Evolutionary conservation across 2,797 vertebrate species (phyloP).

Genomic region (Micromesistius poutassou): DNA sequence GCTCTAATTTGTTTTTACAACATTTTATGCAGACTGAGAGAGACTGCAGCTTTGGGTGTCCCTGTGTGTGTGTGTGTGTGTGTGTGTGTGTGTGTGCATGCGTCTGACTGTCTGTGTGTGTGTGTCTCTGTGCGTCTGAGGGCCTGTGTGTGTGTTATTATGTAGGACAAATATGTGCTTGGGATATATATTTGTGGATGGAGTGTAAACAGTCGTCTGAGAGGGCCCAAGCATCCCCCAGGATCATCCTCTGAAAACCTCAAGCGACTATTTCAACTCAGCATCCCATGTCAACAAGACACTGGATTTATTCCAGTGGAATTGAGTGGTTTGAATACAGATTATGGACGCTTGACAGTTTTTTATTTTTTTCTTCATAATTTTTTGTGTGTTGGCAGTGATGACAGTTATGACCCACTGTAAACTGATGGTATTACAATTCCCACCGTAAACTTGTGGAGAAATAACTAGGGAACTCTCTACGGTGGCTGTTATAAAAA

Average conservation of each 20-base stretch:
- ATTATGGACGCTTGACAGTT: background rate
- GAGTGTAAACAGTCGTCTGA: background rate
- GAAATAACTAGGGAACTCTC: no score
- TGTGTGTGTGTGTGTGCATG: background rate
- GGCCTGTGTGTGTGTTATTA: background rate
- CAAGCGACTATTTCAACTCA: background rate
- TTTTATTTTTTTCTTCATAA: background rate
- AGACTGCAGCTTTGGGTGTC: constrained; percentile 45
- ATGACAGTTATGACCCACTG: background rate
- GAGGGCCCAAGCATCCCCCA: background rate
- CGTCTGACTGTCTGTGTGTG: constrained; percentile 11
- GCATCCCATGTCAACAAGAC: background rate
- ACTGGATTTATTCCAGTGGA: background rate
- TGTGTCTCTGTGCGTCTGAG: background rate
- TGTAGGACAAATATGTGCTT: background rate
- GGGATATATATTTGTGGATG: background rate
- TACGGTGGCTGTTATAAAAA: background rate
- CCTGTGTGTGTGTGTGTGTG: constrained; percentile 3
- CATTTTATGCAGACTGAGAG: constrained; percentile 57
- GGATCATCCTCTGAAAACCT: background rate
- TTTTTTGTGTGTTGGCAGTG: background rate
- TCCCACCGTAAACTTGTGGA: background rate
- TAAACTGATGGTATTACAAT: background rate
- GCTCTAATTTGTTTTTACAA: constrained; percentile 74
- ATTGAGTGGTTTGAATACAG: background rate